These are phyloP conservation scores for Ips nitidus DNA, from an alignment of 1,140 invertebrate species.

Conservation along the genomic window DNA sequence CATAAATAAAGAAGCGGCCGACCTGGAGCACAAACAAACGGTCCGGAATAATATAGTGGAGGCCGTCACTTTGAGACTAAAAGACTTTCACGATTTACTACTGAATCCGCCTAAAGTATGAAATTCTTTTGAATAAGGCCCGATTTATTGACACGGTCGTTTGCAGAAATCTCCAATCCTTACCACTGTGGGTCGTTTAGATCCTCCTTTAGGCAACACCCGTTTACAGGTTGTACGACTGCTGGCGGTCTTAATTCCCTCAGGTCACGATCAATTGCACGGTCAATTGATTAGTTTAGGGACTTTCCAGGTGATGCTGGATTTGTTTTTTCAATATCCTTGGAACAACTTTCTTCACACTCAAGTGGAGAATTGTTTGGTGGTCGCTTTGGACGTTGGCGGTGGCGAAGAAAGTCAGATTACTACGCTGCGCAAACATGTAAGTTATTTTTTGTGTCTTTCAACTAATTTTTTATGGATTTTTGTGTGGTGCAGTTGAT, in stretches of 20 bases:
- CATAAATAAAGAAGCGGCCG: conserved; percentile 49
- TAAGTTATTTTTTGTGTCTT: conserved; percentile 50
- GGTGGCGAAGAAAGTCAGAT: conserved; percentile 48
- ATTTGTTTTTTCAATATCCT: conserved; percentile 80
- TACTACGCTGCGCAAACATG: conserved; percentile 58
- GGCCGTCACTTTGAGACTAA: conserved; percentile 67
- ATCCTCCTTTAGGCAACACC: conserved; percentile 75
- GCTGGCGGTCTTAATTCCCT: conserved; percentile 66
- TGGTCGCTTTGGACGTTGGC: conserved; percentile 61
- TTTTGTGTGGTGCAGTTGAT: conserved; percentile 55
- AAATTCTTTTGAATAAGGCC: conserved; percentile 7
- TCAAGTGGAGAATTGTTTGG: conserved; percentile 75
- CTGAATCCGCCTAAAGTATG: conserved; percentile 72
- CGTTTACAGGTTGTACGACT: conserved; percentile 75
- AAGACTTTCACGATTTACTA: conserved; percentile 71
- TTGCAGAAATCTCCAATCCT: conserved; percentile 62
- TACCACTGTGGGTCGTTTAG: conserved; percentile 65
- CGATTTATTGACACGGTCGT: background rate
- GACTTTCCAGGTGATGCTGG: conserved; percentile 61
- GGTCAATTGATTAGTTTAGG: conserved; percentile 53
- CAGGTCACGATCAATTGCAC: conserved; percentile 60
- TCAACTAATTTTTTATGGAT: background rate
- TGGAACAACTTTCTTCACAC: conserved; percentile 91
- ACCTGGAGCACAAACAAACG: conserved; percentile 56
- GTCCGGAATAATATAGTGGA: conserved; percentile 61